A percentile compares a stretch with the other conserved stretches of the same genome.
phyloP scores from a whole-genome alignment of 2,113 vertebrate genomes.

The Herpetotheres cachinnans region DNA sequence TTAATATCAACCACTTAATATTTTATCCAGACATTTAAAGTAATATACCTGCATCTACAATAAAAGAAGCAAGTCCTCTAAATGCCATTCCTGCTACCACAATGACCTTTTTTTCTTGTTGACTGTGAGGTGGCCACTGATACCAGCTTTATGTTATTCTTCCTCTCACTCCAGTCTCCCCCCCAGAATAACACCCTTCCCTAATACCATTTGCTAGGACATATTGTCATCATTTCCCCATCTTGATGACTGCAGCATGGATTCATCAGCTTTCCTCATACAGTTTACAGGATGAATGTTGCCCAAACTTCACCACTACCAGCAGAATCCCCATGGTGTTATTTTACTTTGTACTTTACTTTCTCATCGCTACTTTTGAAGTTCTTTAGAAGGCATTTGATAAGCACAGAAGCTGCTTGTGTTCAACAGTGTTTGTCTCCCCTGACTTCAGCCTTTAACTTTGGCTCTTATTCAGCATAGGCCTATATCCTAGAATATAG shows the following conservation, averaged over 20 bases:
- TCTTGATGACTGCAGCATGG: not conserved
- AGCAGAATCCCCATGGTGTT: not conserved
- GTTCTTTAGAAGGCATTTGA: not conserved
- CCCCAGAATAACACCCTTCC: not conserved
- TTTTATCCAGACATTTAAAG: not conserved
- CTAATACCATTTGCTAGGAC: not conserved
- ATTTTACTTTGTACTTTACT: not conserved
- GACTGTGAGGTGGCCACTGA: not conserved
- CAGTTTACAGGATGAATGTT: not conserved
- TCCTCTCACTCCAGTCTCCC: not conserved
- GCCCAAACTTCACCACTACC: not conserved
- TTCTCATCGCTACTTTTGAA: not conserved
- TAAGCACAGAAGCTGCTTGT: not conserved
- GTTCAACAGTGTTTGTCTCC: not conserved
- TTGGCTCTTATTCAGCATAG: not conserved
- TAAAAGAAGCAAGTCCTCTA: not conserved
- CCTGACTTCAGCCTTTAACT: not conserved
- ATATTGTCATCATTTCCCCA: not conserved
- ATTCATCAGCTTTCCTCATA: not conserved
- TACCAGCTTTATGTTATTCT: fast-evolving
- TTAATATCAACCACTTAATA: not conserved
- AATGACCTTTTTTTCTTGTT: not conserved
- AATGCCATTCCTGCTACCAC: not conserved
- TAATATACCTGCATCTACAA: not conserved
- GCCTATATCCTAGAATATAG: not conserved